Evolutionary conservation across 2,113 vertebrate genomes (phyloP).

Genomic region (Dasyornis broadbenti): DNA sequence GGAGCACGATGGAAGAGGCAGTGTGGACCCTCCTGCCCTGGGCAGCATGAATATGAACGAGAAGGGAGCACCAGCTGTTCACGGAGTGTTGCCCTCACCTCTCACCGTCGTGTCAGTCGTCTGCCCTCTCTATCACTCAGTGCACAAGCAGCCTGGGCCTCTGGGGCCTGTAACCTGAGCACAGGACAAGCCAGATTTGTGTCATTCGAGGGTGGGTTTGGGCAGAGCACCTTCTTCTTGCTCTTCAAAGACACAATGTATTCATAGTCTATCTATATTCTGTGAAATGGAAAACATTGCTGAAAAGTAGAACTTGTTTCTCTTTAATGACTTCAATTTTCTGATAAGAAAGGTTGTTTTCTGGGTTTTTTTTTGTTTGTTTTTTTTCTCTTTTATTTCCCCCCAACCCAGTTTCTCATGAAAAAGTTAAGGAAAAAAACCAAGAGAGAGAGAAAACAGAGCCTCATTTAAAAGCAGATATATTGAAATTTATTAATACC

Average conservation of each 20-base stretch:
- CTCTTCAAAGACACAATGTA: background rate
- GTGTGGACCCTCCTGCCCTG: too few species aligned
- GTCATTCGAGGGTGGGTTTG: accelerated
- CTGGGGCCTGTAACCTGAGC: background rate
- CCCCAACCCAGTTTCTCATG: background rate
- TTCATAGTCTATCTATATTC: background rate
- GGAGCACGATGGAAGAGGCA: accelerated
- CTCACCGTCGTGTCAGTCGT: background rate
- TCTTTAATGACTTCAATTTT: background rate
- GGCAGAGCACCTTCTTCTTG: background rate
- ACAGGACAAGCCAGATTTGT: background rate
- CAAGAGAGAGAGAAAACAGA: background rate
- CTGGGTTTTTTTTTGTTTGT: too few species aligned
- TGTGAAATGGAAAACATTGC: background rate
- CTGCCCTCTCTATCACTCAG: background rate
- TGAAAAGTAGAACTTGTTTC: background rate
- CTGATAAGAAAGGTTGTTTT: background rate
- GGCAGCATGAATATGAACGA: accelerated
- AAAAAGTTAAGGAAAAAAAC: background rate
- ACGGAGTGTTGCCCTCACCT: background rate
- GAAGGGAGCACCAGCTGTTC: background rate
- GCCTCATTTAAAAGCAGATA: background rate
- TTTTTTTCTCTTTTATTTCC: background rate
- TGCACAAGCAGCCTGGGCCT: background rate
- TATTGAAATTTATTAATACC: background rate